phyloP scores from a whole-genome alignment of 2,797 vertebrate genomes.

The Craterocephalus amniculus region DNA sequence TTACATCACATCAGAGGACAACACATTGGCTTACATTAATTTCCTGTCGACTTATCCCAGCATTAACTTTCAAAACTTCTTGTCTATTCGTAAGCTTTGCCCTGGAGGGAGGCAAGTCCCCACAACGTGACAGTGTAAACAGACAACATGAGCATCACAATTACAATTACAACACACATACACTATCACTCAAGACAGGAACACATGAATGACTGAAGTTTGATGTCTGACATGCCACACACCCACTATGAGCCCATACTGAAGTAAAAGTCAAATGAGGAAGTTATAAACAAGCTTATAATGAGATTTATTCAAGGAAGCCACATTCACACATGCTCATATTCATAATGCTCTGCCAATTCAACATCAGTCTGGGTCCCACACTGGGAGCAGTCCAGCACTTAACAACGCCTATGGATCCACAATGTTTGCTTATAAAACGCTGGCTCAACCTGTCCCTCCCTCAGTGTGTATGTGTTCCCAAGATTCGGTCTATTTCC shows the following conservation, averaged over 20 bases:
- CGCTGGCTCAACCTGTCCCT: slow-evolving; percentile 52
- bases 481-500: slow-evolving; percentile 58
- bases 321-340: slow-evolving; percentile 1
- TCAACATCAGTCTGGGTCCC: slow-evolving; percentile 29
- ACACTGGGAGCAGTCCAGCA: slow-evolving; percentile 50
- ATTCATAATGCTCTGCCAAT: slow-evolving; percentile 39
- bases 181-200: background rate
- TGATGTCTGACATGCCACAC: background rate
- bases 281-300: slow-evolving; percentile 12
- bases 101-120: background rate
- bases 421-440: slow-evolving; percentile 51
- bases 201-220: background rate
- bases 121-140: background rate
- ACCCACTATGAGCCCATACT: background rate
- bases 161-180: background rate
- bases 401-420: slow-evolving; percentile 46
- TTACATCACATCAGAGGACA: background rate
- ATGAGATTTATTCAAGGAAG: background rate
- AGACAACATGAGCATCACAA: background rate
- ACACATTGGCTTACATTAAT: background rate
- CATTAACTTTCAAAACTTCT: background rate
- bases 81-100: background rate
- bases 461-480: slow-evolving; percentile 38
- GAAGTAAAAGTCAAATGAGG: slow-evolving; percentile 5
- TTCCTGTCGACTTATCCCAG: background rate